A percentile compares a stretch with the other conserved stretches of the same genome.
phyloP scores from a whole-genome alignment of 2,888 invertebrate species.

The Tenthredo notha region DNA sequence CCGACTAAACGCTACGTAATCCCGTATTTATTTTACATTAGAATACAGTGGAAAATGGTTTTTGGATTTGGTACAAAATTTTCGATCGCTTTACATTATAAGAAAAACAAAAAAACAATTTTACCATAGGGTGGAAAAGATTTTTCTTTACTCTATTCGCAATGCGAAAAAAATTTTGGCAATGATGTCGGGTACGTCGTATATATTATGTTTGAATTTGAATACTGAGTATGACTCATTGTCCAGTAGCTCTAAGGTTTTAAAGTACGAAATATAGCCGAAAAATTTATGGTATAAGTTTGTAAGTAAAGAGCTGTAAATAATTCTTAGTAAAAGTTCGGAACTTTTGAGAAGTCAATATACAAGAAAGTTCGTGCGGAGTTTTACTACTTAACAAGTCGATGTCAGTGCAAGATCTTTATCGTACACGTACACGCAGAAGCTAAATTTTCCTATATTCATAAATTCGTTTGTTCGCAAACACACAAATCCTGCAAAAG shows the following conservation, averaged over 20 bases:
- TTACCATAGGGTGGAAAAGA: too few relatives aligned
- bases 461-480: neutral
- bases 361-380: slow-evolving; percentile 29
- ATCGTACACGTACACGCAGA: neutral
- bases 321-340: slow-evolving; percentile 19
- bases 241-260: neutral
- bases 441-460: slow-evolving; percentile 42
- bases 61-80: neutral
- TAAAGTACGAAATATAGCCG: neutral
- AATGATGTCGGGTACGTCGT: neutral
- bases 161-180: neutral
- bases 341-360: neutral
- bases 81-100: neutral
- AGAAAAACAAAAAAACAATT: too few relatives aligned
- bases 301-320: neutral
- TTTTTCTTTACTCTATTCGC: too few relatives aligned
- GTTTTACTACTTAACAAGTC: neutral
- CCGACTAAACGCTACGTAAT: slow-evolving; percentile 11
- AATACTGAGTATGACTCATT: neutral
- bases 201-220: neutral
- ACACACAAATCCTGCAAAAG: neutral
- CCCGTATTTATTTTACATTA: slow-evolving; percentile 46
- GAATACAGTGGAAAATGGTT: neutral
- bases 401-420: slow-evolving; percentile 13
- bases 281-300: slow-evolving; percentile 28